Evolutionary conservation across 2,888 invertebrate species (phyloP).

Genomic region (Drosophila hawaiiensis): DNA sequence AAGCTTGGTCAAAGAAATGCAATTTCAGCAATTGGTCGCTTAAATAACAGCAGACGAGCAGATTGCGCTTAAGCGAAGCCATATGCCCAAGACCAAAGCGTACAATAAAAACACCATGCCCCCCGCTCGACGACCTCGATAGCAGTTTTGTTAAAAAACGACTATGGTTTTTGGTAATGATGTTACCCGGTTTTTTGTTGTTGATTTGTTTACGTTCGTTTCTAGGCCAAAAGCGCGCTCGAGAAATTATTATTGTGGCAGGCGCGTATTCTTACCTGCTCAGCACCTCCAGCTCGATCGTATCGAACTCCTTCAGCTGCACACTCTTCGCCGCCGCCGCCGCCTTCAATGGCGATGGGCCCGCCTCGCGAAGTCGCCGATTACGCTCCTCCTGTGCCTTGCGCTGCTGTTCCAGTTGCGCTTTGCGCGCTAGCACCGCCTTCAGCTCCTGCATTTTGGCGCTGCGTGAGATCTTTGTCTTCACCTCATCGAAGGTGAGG

Average conservation of each 20-base stretch:
- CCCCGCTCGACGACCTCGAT: slow-evolving; percentile 78
- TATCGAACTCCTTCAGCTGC: slow-evolving; percentile 89
- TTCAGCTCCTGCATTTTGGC: slow-evolving; percentile 90
- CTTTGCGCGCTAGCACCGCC: slow-evolving; percentile 89
- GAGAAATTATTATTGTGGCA: slow-evolving; percentile 64
- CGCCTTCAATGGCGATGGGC: slow-evolving; percentile 68
- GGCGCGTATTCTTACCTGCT: slow-evolving; percentile 87
- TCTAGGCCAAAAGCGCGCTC: slow-evolving; percentile 64
- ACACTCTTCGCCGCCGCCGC: slow-evolving; percentile 69
- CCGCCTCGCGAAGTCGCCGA: slow-evolving; percentile 78
- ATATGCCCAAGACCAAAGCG: slow-evolving; percentile 19
- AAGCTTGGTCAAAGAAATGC: slow-evolving; percentile 54
- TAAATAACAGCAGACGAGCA: slow-evolving; percentile 40
- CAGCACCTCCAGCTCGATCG: slow-evolving; percentile 91
- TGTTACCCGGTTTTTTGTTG: slow-evolving; percentile 72
- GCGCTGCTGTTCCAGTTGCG: slow-evolving; percentile 88
- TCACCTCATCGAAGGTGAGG: slow-evolving; percentile 89
- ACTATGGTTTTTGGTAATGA: slow-evolving; percentile 55
- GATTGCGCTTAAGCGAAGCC: slow-evolving; percentile 4
- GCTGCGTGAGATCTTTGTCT: slow-evolving; percentile 89
- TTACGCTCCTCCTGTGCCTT: slow-evolving; percentile 83
- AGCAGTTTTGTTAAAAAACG: slow-evolving; percentile 31
- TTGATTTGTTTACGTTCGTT: slow-evolving; percentile 66
- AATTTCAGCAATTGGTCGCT: slow-evolving; percentile 64
- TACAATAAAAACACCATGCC: slow-evolving; percentile 22